These are phyloP conservation scores for Scaptodrosophila latifasciaeformis DNA, from an alignment of 2,888 invertebrate genomes.

Conservation along the genomic window DNA sequence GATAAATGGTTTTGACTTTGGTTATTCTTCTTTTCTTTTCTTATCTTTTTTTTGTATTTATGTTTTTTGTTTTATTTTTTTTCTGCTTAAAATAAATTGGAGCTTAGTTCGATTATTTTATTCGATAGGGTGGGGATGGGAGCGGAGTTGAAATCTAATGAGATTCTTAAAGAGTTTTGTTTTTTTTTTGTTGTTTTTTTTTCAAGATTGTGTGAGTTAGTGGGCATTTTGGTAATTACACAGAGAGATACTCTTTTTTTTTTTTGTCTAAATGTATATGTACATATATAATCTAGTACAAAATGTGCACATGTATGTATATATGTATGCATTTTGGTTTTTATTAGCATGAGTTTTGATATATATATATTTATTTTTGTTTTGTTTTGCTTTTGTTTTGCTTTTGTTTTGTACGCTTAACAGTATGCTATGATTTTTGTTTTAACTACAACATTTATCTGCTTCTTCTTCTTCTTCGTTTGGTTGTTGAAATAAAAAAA, in stretches of 20 bases:
- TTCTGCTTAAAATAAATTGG: conserved; percentile 37
- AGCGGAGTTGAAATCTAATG: not conserved
- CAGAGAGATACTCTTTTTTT: conserved; percentile 33
- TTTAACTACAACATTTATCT: not conserved
- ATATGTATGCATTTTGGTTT: not conserved
- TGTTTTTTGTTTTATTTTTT: not conserved
- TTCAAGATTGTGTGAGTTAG: conserved; percentile 5
- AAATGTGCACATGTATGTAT: conserved; percentile 18
- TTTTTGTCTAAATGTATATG: conserved; percentile 15
- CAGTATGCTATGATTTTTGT: conserved; percentile 10
- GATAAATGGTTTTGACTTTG: conserved; percentile 57
- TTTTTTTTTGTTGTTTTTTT: not conserved
- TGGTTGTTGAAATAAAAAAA: not conserved
- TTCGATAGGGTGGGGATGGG: conserved; percentile 26
- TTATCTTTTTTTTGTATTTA: not conserved
- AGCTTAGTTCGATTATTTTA: conserved; percentile 18
- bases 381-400: no score
- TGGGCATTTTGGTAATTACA: conserved; percentile 22
- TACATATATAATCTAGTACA: conserved; percentile 16
- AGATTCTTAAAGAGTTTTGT: conserved; percentile 2
- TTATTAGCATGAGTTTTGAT: not conserved
- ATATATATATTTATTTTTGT: not conserved
- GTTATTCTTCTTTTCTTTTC: conserved; percentile 20
- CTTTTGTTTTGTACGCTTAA: no score
- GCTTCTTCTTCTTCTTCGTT: conserved; percentile 11